Base-by-base conservation (phyloP, 2,797 vertebrate species). In the Leptoclinus maculatus region DNA sequence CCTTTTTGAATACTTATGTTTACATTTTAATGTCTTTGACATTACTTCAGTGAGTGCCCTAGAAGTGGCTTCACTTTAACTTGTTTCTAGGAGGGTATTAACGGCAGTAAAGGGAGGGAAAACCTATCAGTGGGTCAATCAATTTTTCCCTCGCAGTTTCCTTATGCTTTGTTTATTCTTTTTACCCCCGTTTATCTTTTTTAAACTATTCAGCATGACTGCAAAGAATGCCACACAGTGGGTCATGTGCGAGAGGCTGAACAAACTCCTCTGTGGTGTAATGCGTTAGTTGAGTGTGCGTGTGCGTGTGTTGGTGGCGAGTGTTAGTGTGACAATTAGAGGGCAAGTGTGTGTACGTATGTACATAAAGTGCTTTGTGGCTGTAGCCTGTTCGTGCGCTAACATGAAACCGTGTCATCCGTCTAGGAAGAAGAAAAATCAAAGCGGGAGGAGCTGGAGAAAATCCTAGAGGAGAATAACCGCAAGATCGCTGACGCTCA, bases 381-480 rank as follows among this genome's bases (percentile, higher is more conserved):
- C 78, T 21, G 59, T 75, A 76, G 86, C 88, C 77, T 93, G 95
- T 96, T 91, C 92, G 82, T 90, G 92, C 93, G 93, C 96, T 99
- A 97, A 99, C 95, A 96, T 97, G 79, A 79, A 91, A 90, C 92
- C 95, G 91, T 98, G 95, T 99, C 96, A 94, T 95, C 96, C 97
- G 56, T 98, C 93, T 97, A 99, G 98, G 98, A 98, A 94, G 97
- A 99, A 97, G 98, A 99, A 92, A 97, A 97, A 94, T 97, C 97
- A 88, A 99, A 99, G 94, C 97, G 98, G 93, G 98, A 98, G 95
- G 98, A 99, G 84, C 95, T 99, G 90, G 98, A 99, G 94, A 97
- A 97, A 96, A 99, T 99, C 95, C 94, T 99, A 91, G 98, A 98
- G 95, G 98, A 99, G 93, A 99, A 99, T 97, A 99, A 99, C 95